Evolutionary conservation across 2,113 vertebrate species (phyloP).

Genomic region (Eclectus roratus): DNA sequence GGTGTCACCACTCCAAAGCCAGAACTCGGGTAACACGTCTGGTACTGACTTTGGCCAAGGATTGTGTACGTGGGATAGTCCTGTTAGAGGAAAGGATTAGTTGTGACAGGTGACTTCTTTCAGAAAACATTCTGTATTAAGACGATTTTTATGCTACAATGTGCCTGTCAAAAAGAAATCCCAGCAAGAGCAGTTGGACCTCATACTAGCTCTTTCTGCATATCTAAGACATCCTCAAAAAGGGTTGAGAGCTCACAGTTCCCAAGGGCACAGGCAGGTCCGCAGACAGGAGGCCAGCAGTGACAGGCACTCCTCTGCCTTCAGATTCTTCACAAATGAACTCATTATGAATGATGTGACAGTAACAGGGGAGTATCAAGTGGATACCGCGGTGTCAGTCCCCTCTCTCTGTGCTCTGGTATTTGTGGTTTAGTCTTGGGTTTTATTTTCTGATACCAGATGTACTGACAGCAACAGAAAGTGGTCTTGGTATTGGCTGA

Average conservation of each 20-base stretch:
- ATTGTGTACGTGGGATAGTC: slow-evolving; percentile 91
- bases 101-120: background rate
- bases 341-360: background rate
- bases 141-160: background rate
- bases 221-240: background rate
- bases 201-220: background rate
- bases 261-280: background rate
- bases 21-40: slow-evolving; percentile 86
- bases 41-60: slow-evolving; percentile 90
- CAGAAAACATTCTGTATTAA: background rate
- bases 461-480: background rate
- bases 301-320: background rate
- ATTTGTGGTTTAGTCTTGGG: background rate
- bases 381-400: background rate
- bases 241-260: background rate
- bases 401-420: background rate
- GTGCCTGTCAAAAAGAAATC: background rate
- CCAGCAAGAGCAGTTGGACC: background rate
- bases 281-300: background rate
- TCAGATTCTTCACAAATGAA: background rate
- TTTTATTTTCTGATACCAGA: background rate
- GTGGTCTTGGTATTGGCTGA: background rate
- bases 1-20: slow-evolving; percentile 79
- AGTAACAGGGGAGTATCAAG: background rate
- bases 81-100: slow-evolving; percentile 63